Conservation (phyloP, 2,113 vertebrate genomes). For the Mobula hypostoma region DNA sequence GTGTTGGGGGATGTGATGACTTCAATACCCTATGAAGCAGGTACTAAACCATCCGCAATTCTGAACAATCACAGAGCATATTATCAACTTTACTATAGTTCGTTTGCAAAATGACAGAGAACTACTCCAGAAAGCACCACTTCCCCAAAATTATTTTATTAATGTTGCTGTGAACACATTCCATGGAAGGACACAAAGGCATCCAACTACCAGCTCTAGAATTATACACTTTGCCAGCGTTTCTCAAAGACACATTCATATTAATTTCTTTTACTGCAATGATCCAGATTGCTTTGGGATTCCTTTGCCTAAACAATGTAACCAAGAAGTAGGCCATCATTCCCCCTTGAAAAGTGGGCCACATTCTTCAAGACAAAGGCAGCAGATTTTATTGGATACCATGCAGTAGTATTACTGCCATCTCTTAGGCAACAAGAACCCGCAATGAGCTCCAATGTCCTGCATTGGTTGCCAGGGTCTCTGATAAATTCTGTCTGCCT, state of each 20-base stretch:
- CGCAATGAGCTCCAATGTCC: background rate
- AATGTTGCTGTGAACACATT: no score
- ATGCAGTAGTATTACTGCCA: background rate
- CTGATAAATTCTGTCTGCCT: background rate
- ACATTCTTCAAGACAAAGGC: conserved; percentile 3
- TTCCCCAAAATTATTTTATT: background rate
- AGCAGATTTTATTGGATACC: background rate
- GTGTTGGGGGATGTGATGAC: no score
- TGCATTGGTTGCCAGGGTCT: background rate
- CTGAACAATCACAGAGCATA: no score
- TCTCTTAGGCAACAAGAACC: conserved; percentile 11
- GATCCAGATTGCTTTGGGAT: background rate
- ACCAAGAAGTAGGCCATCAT: background rate
- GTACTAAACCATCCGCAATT: no score
- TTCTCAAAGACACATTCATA: background rate
- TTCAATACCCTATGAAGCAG: no score
- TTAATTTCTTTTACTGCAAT: background rate
- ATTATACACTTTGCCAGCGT: background rate
- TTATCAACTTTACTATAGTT: background rate
- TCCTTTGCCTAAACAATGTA: background rate
- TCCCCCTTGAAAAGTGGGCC: background rate
- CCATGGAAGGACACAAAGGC: background rate
- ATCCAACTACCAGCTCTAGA: background rate
- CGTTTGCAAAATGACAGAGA: background rate
- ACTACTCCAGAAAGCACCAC: background rate